These are phyloP conservation scores for Pachycephala philippinensis DNA, from an alignment of 2,113 vertebrate genomes.

Conservation along the genomic window DNA sequence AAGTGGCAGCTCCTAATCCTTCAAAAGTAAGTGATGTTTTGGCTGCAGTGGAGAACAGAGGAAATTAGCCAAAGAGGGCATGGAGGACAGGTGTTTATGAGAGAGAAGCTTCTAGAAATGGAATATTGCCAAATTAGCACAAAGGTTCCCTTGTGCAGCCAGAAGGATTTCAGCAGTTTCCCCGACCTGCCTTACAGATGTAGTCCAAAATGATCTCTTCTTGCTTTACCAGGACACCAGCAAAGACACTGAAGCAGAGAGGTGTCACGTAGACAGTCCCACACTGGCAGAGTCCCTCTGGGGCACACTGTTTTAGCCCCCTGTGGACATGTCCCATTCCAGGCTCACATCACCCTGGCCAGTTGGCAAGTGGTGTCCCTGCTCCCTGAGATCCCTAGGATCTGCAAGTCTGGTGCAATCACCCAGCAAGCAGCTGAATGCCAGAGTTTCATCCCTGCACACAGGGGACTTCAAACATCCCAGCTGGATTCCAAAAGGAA, in stretches of 20 bases:
- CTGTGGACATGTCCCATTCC: fast-evolving
- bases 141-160: neutral
- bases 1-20: neutral
- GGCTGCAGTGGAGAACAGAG: neutral
- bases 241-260: neutral
- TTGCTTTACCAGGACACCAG: neutral
- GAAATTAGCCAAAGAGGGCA: neutral
- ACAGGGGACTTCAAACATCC: neutral
- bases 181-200: neutral
- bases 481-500: neutral
- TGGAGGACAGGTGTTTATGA: neutral
- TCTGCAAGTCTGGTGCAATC: neutral
- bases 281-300: fast-evolving
- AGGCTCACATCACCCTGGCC: fast-evolving
- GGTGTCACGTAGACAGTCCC: neutral
- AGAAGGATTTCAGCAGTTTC: neutral
- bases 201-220: neutral
- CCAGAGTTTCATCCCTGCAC: neutral
- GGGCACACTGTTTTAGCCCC: neutral
- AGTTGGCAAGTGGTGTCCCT: fast-evolving
- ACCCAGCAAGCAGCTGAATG: fast-evolving
- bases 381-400: fast-evolving
- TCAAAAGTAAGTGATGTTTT: neutral
- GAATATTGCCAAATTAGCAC: neutral
- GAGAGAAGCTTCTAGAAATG: neutral